A percentile compares a stretch with the other conserved stretches of the same genome.
Evolutionary conservation across 2,888 invertebrate genomes (phyloP).

Genomic region (Dione juno): DNA sequence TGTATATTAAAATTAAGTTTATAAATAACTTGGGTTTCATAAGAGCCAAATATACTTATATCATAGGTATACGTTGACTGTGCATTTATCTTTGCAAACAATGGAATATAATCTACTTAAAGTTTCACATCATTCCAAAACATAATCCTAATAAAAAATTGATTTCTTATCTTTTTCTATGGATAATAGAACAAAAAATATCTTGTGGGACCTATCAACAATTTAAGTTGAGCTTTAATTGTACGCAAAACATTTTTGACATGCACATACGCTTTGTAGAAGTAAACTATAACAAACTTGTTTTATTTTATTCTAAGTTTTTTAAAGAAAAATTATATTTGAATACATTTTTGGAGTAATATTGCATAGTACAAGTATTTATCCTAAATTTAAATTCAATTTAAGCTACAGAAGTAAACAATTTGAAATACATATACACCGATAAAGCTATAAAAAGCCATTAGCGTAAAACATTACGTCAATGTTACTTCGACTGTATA

Average conservation of each 20-base stretch:
- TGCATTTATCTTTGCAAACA: neutral
- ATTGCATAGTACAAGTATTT: too few species aligned
- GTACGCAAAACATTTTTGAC: too few species aligned
- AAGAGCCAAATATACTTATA: neutral
- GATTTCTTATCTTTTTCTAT: neutral
- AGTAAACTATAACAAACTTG: too few species aligned
- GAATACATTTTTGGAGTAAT: too few species aligned
- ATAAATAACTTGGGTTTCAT: neutral
- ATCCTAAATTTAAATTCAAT: too few species aligned
- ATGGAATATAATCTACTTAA: neutral
- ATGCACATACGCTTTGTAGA: too few species aligned
- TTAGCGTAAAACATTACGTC: neutral
- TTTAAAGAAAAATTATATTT: too few species aligned
- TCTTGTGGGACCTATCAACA: neutral
- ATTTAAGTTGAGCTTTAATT: too few species aligned
- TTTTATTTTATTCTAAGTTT: too few species aligned
- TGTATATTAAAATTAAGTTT: too few species aligned
- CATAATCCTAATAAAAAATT: neutral
- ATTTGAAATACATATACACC: too few species aligned
- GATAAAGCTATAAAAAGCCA: neutral
- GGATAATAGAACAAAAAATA: neutral
- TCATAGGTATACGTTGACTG: neutral
- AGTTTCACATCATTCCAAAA: neutral
- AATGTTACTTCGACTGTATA: neutral
- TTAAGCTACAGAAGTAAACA: too few species aligned